A percentile compares a stretch with the other conserved stretches of the same genome.
Evolutionary conservation across 2,113 vertebrate genomes (phyloP).

Genomic region (Tetraodon nigroviridis): DNA sequence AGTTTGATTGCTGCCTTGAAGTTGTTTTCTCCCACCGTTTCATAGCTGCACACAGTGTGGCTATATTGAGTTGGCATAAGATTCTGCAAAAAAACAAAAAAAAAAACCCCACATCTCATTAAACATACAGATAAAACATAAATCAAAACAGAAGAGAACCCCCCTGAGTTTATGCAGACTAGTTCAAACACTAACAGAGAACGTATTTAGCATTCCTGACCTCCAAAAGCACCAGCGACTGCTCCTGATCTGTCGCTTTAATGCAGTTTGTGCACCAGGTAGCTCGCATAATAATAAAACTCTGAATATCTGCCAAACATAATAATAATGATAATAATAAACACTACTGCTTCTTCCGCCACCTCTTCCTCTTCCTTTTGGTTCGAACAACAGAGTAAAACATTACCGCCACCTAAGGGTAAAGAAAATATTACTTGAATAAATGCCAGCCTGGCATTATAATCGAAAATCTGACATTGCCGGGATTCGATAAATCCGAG

Average conservation of each 20-base stretch:
- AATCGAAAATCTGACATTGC: not conserved
- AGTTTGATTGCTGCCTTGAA: slow-evolving; percentile 2
- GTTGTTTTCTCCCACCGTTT: not conserved
- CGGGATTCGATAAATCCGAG: no score
- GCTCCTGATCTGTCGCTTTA: not conserved
- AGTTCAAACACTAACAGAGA: not conserved
- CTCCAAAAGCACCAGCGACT: not conserved
- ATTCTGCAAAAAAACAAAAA: not conserved
- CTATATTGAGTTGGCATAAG: not conserved
- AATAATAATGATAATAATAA: no score
- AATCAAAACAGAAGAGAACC: no score
- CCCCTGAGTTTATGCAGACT: not conserved
- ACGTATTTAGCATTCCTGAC: not conserved
- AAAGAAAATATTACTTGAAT: not conserved
- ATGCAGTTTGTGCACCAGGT: not conserved
- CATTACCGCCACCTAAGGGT: not conserved
- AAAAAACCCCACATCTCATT: not conserved
- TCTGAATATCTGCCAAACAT: no score
- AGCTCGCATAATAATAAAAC: not conserved
- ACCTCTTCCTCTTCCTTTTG: not conserved
- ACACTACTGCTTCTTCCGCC: not conserved
- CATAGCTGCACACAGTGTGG: slow-evolving; percentile 2
- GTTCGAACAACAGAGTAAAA: not conserved
- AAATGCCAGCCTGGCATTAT: not conserved
- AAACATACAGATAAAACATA: not conserved